Evolutionary conservation across 2,113 vertebrate species (phyloP), one percentile per base, ranked within the genome.

Genomic region (Cyanoramphus novaezelandiae): DNA sequence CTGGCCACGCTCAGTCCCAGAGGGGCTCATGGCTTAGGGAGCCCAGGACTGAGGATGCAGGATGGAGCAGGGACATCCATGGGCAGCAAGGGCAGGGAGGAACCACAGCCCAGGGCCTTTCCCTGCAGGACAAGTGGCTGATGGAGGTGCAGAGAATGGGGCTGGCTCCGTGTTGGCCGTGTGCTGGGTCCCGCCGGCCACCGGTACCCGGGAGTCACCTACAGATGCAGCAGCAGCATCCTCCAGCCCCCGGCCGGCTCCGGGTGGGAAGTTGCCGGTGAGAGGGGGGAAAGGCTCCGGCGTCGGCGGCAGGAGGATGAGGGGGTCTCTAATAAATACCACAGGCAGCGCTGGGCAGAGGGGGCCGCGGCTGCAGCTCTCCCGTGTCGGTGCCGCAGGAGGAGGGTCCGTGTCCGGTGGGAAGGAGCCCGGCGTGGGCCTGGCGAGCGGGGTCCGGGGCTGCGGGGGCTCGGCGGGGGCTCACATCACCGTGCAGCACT

Each of bases 401-500:
- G 16, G 80, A 92, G 92, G 91, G 71, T 24, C 86, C 12, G 28
- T 90, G 92, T 90, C 83, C 57, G 10, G 79, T 31, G 77, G 76
- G 50, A 11, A 78, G 72, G 41, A 62, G 70, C 88, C 92, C 35
- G 31, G 81, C 1, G 29, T n/a, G 69, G 70, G 65, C 59, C 82
- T 68, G 86, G 94, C 39, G 65, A 80, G 93, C 53, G 53, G 62
- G 97, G 96, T 31, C 76, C 59, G 67, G 93, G 90, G 71, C 31
- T 10, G 77, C 50, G 75, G 91, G 91, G 92, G 59, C 79, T 74
- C 24, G 35, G 78, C 24, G 59, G 84, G 95, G 72, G 8, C 92
- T 99, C 98, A 99, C 99, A 99, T 99, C 94, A 99, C 94, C 10
- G 97, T 98, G 96, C 99, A 99, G 97, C 99, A 99, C 97, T 99